Base-by-base conservation (phyloP, 1,140 invertebrate species). In the Cotesia typhae region DNA sequence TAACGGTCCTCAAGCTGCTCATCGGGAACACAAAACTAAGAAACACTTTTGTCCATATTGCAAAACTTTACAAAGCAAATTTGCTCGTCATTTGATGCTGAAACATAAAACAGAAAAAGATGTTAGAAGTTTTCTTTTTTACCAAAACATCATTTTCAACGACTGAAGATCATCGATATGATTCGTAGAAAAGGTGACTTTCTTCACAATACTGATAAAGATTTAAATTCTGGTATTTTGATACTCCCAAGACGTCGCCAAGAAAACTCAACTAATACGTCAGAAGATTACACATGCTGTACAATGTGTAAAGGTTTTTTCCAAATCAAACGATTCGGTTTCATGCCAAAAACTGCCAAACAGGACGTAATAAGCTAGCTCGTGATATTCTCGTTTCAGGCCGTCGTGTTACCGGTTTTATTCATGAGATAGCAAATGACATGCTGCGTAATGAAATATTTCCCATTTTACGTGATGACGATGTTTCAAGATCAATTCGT, bases 391-490 rank as follows among this genome's bases (percentile, higher is more conserved):
- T 41, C 12, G 20, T 41, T 3, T 6, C 37, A 5, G 64, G 74
- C 67, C 53, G 71, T 4, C 14, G 53, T 60, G 12, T 75, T 14
- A n/a, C n/a, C n/a, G n/a, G n/a, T n/a, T n/a, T n/a, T n/a, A n/a
- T n/a, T n/a, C n/a, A n/a, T n/a, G n/a, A n/a, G 65, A n/a, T 63
- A 20, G 75, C 72, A n/a, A 68, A 53, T 28, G 36, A 69, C 7
- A 61, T 53, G 17, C 59, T 79, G 6, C 68, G 69, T 63, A 41
- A 75, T 35, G 65, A 70, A 9, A 57, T 76, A 41, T 72, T 77
- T 65, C 77, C 67, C 5, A 47, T 72, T 38, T 55, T 79, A 9
- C 57, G 67, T 38, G 72, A 77, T 51, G 75, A 77, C 38, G 51
- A 55, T 14, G 55, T 78, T 4, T 66, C 70, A 4, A 37, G 64